Conservation (phyloP, 2,888 invertebrate genomes). For the Oxytorus armatus region DNA sequence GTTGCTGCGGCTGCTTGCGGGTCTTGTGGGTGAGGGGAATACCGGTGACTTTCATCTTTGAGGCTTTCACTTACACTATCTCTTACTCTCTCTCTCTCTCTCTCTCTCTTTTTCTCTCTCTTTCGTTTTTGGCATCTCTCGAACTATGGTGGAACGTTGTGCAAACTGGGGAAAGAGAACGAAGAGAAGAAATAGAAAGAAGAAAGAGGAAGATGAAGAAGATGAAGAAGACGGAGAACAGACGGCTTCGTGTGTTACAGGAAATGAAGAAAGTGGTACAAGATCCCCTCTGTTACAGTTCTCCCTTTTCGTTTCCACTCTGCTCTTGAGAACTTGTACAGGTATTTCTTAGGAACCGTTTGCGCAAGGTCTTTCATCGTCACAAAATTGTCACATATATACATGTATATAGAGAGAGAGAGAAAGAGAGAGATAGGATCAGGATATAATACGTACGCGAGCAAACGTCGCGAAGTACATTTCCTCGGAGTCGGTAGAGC, state of each 20-base stretch:
- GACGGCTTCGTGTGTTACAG: constrained; percentile 26
- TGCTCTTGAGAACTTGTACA: constrained; percentile 19
- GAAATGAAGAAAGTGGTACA: constrained; percentile 60
- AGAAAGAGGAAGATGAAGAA: constrained; percentile 6
- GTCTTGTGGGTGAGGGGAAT: constrained; percentile 11
- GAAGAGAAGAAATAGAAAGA: not conserved
- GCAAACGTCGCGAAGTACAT: constrained; percentile 37
- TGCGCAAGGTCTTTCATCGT: constrained; percentile 53
- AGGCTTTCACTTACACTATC: no score
- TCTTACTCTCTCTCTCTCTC: constrained; percentile 45
- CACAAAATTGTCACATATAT: constrained; percentile 16
- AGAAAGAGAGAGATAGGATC: not conserved
- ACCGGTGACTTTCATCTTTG: constrained; percentile 48
- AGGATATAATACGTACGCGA: constrained; percentile 8
- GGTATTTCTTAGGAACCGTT: constrained; percentile 33
- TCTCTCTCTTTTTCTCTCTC: constrained; percentile 57
- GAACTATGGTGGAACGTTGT: constrained; percentile 7
- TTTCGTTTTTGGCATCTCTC: not conserved
- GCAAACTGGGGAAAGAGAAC: constrained; percentile 31
- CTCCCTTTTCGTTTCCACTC: constrained; percentile 32
- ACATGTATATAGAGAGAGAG: not conserved
- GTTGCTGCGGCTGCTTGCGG: constrained; percentile 10
- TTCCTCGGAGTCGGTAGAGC: constrained; percentile 55
- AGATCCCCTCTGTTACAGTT: constrained; percentile 48
- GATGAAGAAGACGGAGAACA: not conserved